phyloP scores from a whole-genome alignment of 2,888 invertebrate species.

The Apodemia hepburni region DNA sequence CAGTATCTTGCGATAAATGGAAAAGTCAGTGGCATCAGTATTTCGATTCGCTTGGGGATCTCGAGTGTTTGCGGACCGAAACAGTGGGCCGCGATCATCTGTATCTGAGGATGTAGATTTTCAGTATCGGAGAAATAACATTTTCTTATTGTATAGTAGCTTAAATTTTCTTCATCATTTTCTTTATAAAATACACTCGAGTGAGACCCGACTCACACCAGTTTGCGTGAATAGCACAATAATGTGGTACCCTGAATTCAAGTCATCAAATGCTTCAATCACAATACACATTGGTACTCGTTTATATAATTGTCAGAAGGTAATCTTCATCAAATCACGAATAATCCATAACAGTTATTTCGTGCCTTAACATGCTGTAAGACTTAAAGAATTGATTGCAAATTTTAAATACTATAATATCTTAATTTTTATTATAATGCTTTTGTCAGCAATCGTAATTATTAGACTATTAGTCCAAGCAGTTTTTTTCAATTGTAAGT shows the following conservation, averaged over 20 bases:
- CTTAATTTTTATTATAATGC: no score
- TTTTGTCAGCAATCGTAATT: no score
- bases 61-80: no score
- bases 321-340: neutral
- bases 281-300: conserved; percentile 7
- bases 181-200: neutral
- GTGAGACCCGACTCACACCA: neutral
- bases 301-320: neutral
- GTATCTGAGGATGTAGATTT: no score
- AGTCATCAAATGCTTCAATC: neutral
- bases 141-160: neutral
- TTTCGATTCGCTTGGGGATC: no score
- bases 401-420: no score
- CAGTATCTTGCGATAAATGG: no score
- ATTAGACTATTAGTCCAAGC: no score
- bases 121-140: no score
- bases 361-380: neutral
- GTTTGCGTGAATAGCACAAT: neutral
- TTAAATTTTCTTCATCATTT: neutral
- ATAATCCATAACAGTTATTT: neutral
- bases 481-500: no score
- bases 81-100: no score
- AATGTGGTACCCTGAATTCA: conserved; percentile 13
- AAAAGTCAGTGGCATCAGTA: no score
- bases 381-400: neutral